Base-by-base conservation (phyloP, 1,140 invertebrate species). In the Cydia strobilella region DNA sequence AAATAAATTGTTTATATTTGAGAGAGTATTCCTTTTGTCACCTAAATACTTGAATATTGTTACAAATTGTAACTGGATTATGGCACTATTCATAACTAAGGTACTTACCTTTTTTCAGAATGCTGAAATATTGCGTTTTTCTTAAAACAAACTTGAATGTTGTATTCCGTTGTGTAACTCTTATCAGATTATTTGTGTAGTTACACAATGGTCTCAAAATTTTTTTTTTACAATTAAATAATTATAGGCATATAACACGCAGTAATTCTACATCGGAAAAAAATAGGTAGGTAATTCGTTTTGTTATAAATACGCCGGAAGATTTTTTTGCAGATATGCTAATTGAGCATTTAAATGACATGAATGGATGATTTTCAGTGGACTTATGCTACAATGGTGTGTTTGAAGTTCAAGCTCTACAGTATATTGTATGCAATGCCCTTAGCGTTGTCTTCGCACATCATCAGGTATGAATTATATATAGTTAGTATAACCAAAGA, bases 341-440 rank as follows among this genome's bases (percentile, higher is more conserved):
- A 59, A n/a, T 23, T 59, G 15, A 23, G 18, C 27, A 39, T 71
- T 27, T n/a, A 45, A 15, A 45, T 65, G 75, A 74, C 45, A 59
- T 82, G 75, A 86, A 85, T 90, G 85, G 83, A 90, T 90, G 88
- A 84, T 88, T 90, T 90, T 89, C 83, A 89, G 89, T 78, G 65
- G 65, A 69, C 27, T 69, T n/a, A 65, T 65, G 27, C 65, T 69
- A 35, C 65, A 31, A n/a, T 66, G 63, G 63, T 13, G 25, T 31
- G 62, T 25, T 23, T 35, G 65, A 35, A 69, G 65, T 10, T 69
- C 42, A 35, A 69, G 65, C 18, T 69, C 42, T 10, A 31, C 51
- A 18, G 72, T 23, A 39, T 15, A 31, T 42, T 48, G 42, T 73
- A 25, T 73, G n/a, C 45, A 27, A 73, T 15, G 42, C 42, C n/a